Evolutionary conservation across 2,888 invertebrate genomes (phyloP).

Genomic region (Lysandra coridon): DNA sequence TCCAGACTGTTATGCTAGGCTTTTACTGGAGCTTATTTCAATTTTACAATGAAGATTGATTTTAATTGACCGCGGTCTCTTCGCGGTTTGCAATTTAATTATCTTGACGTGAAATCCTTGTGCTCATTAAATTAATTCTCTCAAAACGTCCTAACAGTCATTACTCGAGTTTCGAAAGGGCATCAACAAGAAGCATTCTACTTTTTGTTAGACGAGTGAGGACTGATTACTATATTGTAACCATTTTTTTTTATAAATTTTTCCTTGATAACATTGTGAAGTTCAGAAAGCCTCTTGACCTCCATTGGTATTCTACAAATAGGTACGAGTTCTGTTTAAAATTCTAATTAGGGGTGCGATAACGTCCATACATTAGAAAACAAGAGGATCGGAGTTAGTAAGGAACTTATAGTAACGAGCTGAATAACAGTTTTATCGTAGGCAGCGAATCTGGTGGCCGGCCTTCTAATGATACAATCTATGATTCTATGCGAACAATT

Average conservation of each 20-base stretch:
- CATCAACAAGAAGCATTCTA: not conserved
- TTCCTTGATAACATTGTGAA: not conserved
- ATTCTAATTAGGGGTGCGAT: conserved; percentile 39
- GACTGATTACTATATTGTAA: too few species aligned
- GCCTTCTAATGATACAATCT: conserved; percentile 41
- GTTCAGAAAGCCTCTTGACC: not conserved
- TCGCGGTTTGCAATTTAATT: conserved; percentile 31
- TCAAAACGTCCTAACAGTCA: conserved; percentile 9
- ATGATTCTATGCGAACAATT: conserved; percentile 38
- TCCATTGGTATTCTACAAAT: conserved; percentile 28
- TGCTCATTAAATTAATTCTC: conserved; percentile 28
- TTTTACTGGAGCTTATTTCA: conserved; percentile 23
- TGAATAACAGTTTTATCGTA: conserved; percentile 54
- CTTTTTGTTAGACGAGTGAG: not conserved
- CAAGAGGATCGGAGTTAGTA: conserved; percentile 36
- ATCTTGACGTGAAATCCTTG: conserved; percentile 28
- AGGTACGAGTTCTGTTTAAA: conserved; percentile 35
- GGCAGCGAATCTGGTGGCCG: conserved; percentile 40
- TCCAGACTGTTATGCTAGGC: not conserved
- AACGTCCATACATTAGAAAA: conserved; percentile 39
- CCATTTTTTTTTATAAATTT: not conserved
- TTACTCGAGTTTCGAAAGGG: not conserved
- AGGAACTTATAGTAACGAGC: conserved; percentile 56
- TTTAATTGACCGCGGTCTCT: conserved; percentile 19
- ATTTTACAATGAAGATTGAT: conserved; percentile 31